Evolutionary conservation across 1,140 invertebrate genomes (phyloP), one percentile per base, ranked within the genome.

Genomic region (Araneus ventricosus): DNA sequence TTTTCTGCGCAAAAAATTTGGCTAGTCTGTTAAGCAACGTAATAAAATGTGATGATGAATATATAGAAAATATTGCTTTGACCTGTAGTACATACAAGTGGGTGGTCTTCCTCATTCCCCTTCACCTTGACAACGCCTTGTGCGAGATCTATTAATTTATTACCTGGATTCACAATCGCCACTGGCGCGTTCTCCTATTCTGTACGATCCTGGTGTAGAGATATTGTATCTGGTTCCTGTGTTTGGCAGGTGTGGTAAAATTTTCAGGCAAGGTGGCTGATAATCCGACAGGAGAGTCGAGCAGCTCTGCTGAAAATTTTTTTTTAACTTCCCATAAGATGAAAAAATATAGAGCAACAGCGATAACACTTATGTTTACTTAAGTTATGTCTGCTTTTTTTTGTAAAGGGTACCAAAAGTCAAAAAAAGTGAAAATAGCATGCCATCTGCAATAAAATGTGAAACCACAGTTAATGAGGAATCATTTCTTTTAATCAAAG

Each of bases 21-120:
- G 10, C 0, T 14, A 2, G 45, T 52, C 45, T 52, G 45, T 52
- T 5, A 45, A 45, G 10, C 7, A 45, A 45, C 10, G 8, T 8
- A 52, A 52, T 17, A 52, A 52, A 52, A 52, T 17, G 17, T 8
- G 14, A 17, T 52, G 17, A 14, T 52, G 17, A 1, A 14, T 14
- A 17, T 2, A 52, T 3, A 75, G 34, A 1, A 20, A 75, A 34
- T 30, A 0, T 34, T 75, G 41, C 45, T 4, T 39, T 86, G 17
- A 93, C 94, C 79, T 87, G 93, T n/a, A n/a, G n/a, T n/a, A 92
- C 22, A 94, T 94, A 20, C 93, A 94, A 22, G 91, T 93, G 10
- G 93, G 89, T 41, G 92, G 91, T 10, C 93, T 86, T 82, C 93
- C 93, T 93, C 94, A 94, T n/a, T 82, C 79, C 24, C 94, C 94